Evolutionary conservation across 2,113 vertebrate genomes (phyloP).

Genomic region (Isurus oxyrinchus): DNA sequence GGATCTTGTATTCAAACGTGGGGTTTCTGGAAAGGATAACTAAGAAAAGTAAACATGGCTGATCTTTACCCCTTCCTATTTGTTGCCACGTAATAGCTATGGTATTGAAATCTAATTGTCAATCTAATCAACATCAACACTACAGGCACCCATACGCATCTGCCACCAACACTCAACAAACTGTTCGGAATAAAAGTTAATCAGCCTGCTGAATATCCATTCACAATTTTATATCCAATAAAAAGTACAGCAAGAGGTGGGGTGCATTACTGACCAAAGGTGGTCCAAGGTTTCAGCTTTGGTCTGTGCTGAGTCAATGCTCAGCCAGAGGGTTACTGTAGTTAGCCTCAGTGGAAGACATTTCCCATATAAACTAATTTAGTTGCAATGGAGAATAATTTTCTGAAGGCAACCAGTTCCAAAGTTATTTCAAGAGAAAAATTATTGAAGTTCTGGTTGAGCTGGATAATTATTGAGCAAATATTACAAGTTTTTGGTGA

Average conservation of each 20-base stretch:
- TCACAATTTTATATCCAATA: not conserved
- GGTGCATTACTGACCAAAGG: not conserved
- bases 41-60: not conserved
- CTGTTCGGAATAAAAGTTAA: not conserved
- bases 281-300: not conserved
- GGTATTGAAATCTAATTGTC: not conserved
- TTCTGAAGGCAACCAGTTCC: not conserved
- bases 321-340: not conserved
- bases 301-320: not conserved
- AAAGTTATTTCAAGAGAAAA: not conserved
- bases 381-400: not conserved
- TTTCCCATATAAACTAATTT: not conserved
- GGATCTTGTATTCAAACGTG: not conserved
- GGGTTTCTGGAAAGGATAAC: not conserved
- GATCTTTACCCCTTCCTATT: not conserved
- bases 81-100: not conserved
- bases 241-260: not conserved
- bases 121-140: not conserved
- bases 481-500: not conserved
- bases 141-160: not conserved
- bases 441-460: not conserved
- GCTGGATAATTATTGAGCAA: not conserved
- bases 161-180: not conserved
- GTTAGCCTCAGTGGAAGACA: not conserved
- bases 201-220: not conserved